These are phyloP conservation scores for Morpho deidamia DNA, from an alignment of 2,888 invertebrate genomes.

Conservation along the genomic window DNA sequence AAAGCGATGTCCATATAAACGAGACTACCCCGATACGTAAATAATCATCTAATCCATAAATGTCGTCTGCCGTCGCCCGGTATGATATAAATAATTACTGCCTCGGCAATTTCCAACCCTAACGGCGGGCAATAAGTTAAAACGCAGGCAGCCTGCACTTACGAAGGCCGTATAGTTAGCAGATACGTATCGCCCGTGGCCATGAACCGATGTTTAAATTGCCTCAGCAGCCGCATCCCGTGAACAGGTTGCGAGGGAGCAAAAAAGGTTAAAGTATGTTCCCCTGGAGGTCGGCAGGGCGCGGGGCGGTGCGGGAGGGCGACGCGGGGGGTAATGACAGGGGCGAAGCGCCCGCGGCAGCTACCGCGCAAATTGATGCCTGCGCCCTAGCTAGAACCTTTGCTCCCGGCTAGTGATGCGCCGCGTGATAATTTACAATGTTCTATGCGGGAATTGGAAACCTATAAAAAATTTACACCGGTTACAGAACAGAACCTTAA, in stretches of 20 bases:
- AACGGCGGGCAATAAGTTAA: constrained; percentile 39
- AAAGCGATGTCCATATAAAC: background rate
- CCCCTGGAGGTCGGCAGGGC: constrained; percentile 35
- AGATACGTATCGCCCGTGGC: constrained; percentile 68
- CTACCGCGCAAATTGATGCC: constrained; percentile 77
- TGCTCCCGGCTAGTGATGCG: constrained; percentile 76
- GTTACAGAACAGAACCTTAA: no score
- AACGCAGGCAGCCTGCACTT: constrained; percentile 51
- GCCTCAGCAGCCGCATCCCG: constrained; percentile 64
- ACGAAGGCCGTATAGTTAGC: constrained; percentile 44
- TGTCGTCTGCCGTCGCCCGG: constrained; percentile 21
- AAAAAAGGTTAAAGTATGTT: constrained; percentile 77
- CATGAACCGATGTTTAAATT: constrained; percentile 71
- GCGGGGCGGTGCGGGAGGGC: constrained; percentile 23
- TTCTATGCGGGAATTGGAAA: constrained; percentile 27
- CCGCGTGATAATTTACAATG: constrained; percentile 63
- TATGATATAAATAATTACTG: constrained; percentile 19
- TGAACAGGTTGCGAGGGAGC: constrained; percentile 75
- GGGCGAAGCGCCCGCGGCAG: constrained; percentile 74
- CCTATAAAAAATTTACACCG: background rate
- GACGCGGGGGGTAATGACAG: constrained; percentile 70
- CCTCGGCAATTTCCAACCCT: constrained; percentile 15
- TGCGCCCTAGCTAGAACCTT: constrained; percentile 72
- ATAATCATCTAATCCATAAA: constrained; percentile 28
- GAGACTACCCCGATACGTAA: background rate